A percentile compares a stretch with the other conserved stretches of the same genome.
Evolutionary conservation across 2,113 vertebrate genomes (phyloP).

Genomic region (Maylandia zebra): DNA sequence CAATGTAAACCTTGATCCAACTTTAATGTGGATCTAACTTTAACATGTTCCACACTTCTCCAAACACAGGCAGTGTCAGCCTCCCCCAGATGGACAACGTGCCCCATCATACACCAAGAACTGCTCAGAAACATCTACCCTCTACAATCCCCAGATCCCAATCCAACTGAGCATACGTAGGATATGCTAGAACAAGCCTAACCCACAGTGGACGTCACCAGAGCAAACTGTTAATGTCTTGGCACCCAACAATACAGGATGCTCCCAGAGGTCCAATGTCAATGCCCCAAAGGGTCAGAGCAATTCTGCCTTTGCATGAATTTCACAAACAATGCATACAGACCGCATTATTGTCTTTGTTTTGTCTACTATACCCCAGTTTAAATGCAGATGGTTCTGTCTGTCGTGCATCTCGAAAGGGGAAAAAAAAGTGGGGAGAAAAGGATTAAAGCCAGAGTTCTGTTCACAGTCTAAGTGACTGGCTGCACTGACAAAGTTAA

Average conservation of each 20-base stretch:
- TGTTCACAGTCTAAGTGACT: neutral
- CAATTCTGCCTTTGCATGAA: neutral
- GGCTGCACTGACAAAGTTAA: neutral
- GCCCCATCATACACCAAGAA: neutral
- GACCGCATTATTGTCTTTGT: neutral
- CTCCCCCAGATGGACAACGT: neutral
- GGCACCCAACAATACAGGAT: neutral
- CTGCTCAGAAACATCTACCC: neutral
- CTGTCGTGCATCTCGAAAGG: neutral
- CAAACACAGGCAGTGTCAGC: neutral
- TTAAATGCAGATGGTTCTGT: neutral
- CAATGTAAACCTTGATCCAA: neutral
- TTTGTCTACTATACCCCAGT: neutral
- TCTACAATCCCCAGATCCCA: neutral
- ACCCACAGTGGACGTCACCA: neutral
- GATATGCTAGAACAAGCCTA: neutral
- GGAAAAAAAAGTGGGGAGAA: neutral
- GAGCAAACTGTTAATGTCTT: neutral
- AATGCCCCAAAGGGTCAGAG: neutral
- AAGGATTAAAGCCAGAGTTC: neutral
- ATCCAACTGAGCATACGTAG: neutral
- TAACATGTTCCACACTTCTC: neutral
- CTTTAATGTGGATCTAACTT: neutral
- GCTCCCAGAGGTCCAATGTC: neutral
- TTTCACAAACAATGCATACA: neutral